Conservation (phyloP, 2,113 vertebrate species). For the Cottus gobio region DNA sequence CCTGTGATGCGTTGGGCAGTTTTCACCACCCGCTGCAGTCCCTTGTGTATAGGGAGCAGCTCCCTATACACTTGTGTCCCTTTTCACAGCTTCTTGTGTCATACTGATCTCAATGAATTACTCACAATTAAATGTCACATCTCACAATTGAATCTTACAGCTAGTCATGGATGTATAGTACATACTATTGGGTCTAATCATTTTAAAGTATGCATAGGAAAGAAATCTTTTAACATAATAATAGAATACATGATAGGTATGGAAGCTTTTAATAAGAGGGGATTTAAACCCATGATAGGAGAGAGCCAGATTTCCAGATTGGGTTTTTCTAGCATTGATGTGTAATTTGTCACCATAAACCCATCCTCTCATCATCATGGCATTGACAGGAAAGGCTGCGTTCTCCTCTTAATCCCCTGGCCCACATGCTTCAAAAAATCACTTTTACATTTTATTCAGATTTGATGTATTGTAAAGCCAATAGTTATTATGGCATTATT, state of each 20-base stretch:
- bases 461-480: constrained; percentile 9
- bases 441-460: constrained; percentile 44
- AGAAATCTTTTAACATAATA: constrained; percentile 34
- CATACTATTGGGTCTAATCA: constrained; percentile 10
- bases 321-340: constrained; percentile 53
- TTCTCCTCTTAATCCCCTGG: constrained; percentile 45
- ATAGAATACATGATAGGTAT: constrained; percentile 31
- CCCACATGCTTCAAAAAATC: constrained; percentile 28
- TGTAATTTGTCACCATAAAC: constrained; percentile 64
- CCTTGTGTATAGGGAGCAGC: too few relatives aligned
- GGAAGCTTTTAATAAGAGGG: constrained; percentile 45
- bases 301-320: constrained; percentile 44
- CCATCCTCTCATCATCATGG: constrained; percentile 52
- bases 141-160: background rate
- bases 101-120: constrained; percentile 12
- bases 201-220: constrained; percentile 25
- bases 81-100: background rate
- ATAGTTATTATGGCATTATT: constrained; percentile 12
- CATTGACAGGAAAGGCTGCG: constrained; percentile 42
- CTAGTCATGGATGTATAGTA: background rate
- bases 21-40: too few relatives aligned
- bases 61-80: background rate
- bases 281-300: constrained; percentile 55
- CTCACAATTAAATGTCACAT: constrained; percentile 1
- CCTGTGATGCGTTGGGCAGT: too few relatives aligned